Base-by-base conservation (phyloP, 2,113 vertebrate genomes). In the Chaetodon trifascialis region DNA sequence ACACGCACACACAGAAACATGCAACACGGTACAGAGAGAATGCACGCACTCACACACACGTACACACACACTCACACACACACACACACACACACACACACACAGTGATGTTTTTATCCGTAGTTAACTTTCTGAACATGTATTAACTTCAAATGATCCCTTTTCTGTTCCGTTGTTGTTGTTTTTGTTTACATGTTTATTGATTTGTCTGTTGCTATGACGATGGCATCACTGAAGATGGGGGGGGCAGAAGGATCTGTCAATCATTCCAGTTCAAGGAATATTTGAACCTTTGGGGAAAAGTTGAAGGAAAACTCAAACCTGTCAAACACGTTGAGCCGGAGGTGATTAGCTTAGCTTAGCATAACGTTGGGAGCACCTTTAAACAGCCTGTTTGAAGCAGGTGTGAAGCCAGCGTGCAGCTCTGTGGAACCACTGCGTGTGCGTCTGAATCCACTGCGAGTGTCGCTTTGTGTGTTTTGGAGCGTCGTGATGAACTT, bases 131-230 rank as follows among this genome's bases (percentile, higher is more conserved):
- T 83, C 73, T 80, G 52, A 86, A 56, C 38, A 66, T 89, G 87
- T 93, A 80, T 83, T 92, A 75, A 90, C 82, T 85, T 91, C 92
- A 94, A 93, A 95, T 94, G 93, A 95, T 93, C 85, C 62, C 83
- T 95, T 95, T 94, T 95, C 91, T 94, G 92, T 89, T 79, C 52
- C 44, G 25, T 82, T 65, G 63, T 90, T 76, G 76, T 90, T 59
- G 1, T 67, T 85, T 79, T 81, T 89, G 93, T 92, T 95, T 94
- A 87, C 90, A 92, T 94, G 92, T 92, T 93, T 69, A 73, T 79
- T 80, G 71, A 76, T 89, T 73, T 73, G 82, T 93, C 79, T 95
- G 94, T 95, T 94, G 92, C 87, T 88, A 89, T 89, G 91, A 60
- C n/a, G 75, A 89, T 72, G 60, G 76, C 71, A 74, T 81, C 67